Percentiles rank a stretch among this genome's conserved stretches.
phyloP scores from a whole-genome alignment of 2,888 invertebrate species.

The Glaucopsyche alexis region DNA sequence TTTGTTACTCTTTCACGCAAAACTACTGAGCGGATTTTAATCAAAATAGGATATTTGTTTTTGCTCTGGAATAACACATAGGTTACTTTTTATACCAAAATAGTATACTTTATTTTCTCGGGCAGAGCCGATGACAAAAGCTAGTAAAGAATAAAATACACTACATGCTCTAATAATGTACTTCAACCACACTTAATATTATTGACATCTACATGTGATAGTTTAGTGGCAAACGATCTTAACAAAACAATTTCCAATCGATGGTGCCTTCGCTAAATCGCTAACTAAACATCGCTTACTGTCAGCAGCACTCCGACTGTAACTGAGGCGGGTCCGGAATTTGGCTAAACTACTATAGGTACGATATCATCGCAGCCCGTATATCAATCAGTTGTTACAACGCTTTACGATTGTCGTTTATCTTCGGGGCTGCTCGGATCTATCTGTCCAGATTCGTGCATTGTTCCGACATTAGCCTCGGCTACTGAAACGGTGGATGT shows the following conservation, averaged over 20 bases:
- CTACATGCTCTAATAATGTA: too few relatives aligned
- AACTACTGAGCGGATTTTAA: too few relatives aligned
- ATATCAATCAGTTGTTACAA: conserved; percentile 79
- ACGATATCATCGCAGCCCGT: conserved; percentile 70
- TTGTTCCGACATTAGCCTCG: conserved; percentile 75
- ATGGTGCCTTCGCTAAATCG: conserved; percentile 54
- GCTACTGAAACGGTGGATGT: conserved; percentile 72
- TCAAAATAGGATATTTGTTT: too few relatives aligned
- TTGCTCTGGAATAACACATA: too few relatives aligned
- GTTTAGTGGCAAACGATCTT: conserved; percentile 1
- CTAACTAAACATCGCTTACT: conserved; percentile 71
- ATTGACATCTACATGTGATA: not conserved
- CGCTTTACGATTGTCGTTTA: conserved; percentile 76
- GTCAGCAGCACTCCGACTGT: conserved; percentile 73
- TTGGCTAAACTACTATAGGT: conserved; percentile 60
- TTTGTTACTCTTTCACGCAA: too few relatives aligned
- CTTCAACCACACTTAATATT: too few relatives aligned
- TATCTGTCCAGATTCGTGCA: conserved; percentile 76
- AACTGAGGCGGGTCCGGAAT: conserved; percentile 73
- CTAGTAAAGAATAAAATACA: too few relatives aligned
- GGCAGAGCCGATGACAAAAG: too few relatives aligned
- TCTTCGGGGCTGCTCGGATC: conserved; percentile 72
- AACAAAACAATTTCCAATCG: conserved; percentile 39
- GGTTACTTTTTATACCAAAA: too few relatives aligned
- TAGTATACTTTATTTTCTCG: too few relatives aligned